These are phyloP conservation scores for Carassius auratus DNA, from an alignment of 2,113 vertebrate genomes.

Conservation along the genomic window DNA sequence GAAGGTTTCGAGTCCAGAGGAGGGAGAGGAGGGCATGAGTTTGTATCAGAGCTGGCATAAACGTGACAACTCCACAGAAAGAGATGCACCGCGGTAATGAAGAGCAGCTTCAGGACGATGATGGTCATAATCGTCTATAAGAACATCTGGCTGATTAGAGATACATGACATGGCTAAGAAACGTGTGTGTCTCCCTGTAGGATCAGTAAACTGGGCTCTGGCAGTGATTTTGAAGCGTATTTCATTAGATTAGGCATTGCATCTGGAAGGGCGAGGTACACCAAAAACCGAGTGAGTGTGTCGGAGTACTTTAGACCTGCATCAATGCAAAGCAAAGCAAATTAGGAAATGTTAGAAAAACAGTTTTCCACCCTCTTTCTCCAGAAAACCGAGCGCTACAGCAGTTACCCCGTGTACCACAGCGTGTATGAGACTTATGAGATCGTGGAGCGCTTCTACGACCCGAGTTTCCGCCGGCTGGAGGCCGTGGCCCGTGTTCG, in stretches of 20 bases:
- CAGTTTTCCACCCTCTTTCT: not conserved
- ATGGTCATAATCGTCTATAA: not conserved
- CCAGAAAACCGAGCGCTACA: constrained; percentile 89
- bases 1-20: constrained; percentile 89
- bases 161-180: not conserved
- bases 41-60: constrained; percentile 93
- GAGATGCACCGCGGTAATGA: constrained; percentile 81
- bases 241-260: constrained; percentile 93
- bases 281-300: constrained; percentile 85
- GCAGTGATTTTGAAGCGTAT: constrained; percentile 95
- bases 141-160: not conserved
- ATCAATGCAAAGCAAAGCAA: no score
- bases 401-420: constrained; percentile 93
- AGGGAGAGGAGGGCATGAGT: constrained; percentile 83
- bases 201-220: constrained; percentile 95
- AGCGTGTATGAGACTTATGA: constrained; percentile 95
- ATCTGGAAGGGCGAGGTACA: constrained; percentile 90
- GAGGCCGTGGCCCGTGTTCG: constrained; percentile 84
- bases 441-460: constrained; percentile 89
- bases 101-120: not conserved
- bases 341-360: no score
- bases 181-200: constrained; percentile 57
- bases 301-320: no score
- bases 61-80: constrained; percentile 84
- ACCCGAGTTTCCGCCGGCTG: constrained; percentile 86